Evolutionary conservation across 2,888 invertebrate genomes (phyloP), one percentile per base, ranked within the genome.

Genomic region (Hoplodrina ambigua): DNA sequence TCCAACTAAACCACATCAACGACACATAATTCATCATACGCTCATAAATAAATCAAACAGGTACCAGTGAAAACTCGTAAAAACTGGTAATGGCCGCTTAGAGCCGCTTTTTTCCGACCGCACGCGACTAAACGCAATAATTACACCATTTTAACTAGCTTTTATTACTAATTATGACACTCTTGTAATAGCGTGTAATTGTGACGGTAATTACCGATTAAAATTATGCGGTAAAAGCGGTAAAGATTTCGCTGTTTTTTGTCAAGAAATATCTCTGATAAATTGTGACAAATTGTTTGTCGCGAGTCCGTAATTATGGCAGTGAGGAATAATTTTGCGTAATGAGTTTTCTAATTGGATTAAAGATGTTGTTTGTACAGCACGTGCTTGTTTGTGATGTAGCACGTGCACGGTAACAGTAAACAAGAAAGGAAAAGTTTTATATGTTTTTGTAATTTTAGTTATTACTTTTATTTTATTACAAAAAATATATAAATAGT

Each of bases 81-180:
- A 76, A 82, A 73, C 76, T 60, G 10, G 66, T 37, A 66, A 60
- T 19, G 46, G 41, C 44, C 19, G 44, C 46, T 71, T 69, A 33
- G 49, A 75, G 25, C 59, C 54, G 19, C 67, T 75, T 80, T 77
- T 79, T 75, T 72, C 63, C 15, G 33, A 8, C 55, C 68, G 82
- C 85, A 86, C 86, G 86, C 77, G 82, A 69, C 86, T 82, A 76
- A 80, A 72, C 63, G 69, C 77, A 60, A 68, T 67, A 78, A 84
- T 85, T 82, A 79, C 33, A 54, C 56, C 66, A 25, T 65, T 74
- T 73, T 75, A 77, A 72, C 73, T 68, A 77, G 78, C 80, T 65
- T 82, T 83, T 83, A 82, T 83, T 65, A 84, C 81, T 79, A 86
- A 86, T 85, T 86, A 85, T 82, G 80, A 80, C 81, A 84, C 75